Percentiles rank a stretch among this genome's conserved stretches.
Conservation (phyloP, 1,140 invertebrate species). For the Paraescarpia echinospica region DNA sequence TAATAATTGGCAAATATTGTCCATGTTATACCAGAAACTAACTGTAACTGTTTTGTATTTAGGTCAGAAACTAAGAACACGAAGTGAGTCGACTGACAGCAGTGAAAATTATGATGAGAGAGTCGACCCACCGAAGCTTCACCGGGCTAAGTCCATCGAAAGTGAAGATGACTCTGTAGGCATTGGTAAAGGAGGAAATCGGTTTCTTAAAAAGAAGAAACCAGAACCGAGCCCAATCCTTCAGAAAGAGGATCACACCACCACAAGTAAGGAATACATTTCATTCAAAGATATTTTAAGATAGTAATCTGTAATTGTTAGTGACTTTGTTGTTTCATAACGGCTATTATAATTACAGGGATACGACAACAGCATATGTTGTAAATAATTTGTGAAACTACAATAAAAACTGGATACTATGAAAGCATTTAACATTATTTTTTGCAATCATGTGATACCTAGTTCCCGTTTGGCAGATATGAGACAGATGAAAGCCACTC, state of each 20-base stretch:
- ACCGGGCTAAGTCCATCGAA: background rate
- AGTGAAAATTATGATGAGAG: background rate
- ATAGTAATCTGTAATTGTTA: background rate
- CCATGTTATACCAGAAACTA: background rate
- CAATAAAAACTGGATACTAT: too few relatives aligned
- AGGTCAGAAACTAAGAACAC: background rate
- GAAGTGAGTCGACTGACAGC: background rate
- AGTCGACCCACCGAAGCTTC: background rate
- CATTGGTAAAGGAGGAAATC: conserved; percentile 9
- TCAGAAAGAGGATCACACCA: background rate
- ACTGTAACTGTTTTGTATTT: background rate
- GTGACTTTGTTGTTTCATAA: background rate
- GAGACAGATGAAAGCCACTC: too few relatives aligned
- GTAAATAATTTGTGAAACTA: background rate
- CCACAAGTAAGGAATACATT: background rate
- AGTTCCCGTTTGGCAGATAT: too few relatives aligned
- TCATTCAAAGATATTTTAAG: background rate
- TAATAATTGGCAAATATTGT: background rate
- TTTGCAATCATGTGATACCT: too few relatives aligned
- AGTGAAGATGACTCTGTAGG: conserved; percentile 7
- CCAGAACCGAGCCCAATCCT: background rate
- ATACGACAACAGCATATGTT: background rate
- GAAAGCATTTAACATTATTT: too few relatives aligned
- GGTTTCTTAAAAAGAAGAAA: conserved; percentile 16
- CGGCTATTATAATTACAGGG: background rate